Percentiles rank a stretch among this genome's conserved stretches.
phyloP scores from a whole-genome alignment of 2,797 vertebrate species.

The Sus cebifrons region DNA sequence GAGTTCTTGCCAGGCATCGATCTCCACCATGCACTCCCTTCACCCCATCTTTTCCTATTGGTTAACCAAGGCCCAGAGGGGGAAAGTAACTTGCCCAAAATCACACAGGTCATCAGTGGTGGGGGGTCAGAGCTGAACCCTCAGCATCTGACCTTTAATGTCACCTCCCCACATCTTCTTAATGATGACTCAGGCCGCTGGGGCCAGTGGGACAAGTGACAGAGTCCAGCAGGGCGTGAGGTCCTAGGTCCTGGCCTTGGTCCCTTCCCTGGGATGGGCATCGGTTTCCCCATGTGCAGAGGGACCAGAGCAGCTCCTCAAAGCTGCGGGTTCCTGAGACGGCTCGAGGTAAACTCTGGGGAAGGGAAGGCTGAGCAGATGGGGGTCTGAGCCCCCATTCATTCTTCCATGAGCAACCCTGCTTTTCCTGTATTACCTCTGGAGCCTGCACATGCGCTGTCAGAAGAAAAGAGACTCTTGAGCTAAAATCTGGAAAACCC shows the following conservation, averaged over 20 bases:
- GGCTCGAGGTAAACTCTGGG: neutral
- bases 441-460: neutral
- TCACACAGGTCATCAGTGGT: neutral
- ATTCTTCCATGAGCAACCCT: neutral
- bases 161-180: neutral
- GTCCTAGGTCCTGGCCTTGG: neutral
- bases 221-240: neutral
- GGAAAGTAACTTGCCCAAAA: neutral
- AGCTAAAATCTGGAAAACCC: neutral
- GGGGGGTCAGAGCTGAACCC: neutral
- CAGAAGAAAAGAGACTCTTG: neutral
- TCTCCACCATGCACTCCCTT: rapidly evolving
- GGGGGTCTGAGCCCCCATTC: no score
- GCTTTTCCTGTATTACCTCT: neutral
- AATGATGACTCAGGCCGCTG: neutral
- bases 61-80: neutral
- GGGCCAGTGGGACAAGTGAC: neutral
- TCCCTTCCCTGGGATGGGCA: neutral
- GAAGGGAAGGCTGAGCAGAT: neutral
- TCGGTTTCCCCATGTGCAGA: neutral
- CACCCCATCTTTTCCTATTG: neutral
- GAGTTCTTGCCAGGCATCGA: rapidly evolving
- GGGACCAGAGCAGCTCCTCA: neutral
- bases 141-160: neutral
- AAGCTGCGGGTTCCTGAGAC: neutral